These are phyloP conservation scores for Blastomussa wellsi DNA, from an alignment of 92 coral and sea anemone genomes.

Conservation along the genomic window DNA sequence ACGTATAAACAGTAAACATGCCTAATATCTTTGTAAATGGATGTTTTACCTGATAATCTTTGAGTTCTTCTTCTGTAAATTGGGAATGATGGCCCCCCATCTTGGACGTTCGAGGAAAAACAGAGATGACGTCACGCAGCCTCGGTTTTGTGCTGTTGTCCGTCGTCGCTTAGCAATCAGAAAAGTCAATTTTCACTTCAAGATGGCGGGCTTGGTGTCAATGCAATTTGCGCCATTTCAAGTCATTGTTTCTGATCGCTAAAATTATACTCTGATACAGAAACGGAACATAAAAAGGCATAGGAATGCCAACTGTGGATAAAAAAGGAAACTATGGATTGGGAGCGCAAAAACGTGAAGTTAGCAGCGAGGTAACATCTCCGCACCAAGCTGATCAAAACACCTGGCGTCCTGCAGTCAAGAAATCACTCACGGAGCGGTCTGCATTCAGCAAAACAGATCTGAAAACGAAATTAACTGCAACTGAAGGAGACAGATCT, in stretches of 20 bases:
- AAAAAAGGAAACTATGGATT: slow-evolving; percentile 17
- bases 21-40: neutral
- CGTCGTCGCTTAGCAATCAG: slow-evolving; percentile 64
- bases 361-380: neutral
- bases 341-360: neutral
- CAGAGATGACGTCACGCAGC: slow-evolving; percentile 40
- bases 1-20: neutral
- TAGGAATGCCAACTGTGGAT: slow-evolving; percentile 40
- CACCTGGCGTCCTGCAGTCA: neutral
- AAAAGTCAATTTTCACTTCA: slow-evolving; percentile 23
- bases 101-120: neutral
- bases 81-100: slow-evolving; percentile 99
- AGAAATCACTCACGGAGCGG: slow-evolving; percentile 5
- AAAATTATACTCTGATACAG: neutral
- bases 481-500: neutral
- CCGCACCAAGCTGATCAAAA: neutral
- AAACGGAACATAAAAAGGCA: neutral
- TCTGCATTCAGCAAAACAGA: slow-evolving; percentile 48
- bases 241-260: slow-evolving; percentile 4
- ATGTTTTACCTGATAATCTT: slow-evolving; percentile 91
- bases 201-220: slow-evolving; percentile 67
- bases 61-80: slow-evolving; percentile 96
- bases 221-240: slow-evolving; percentile 1
- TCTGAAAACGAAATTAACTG: slow-evolving; percentile 15
- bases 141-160: slow-evolving; percentile 25